phyloP scores from a whole-genome alignment of 2,888 invertebrate species.

The Drosophila infuscata region DNA sequence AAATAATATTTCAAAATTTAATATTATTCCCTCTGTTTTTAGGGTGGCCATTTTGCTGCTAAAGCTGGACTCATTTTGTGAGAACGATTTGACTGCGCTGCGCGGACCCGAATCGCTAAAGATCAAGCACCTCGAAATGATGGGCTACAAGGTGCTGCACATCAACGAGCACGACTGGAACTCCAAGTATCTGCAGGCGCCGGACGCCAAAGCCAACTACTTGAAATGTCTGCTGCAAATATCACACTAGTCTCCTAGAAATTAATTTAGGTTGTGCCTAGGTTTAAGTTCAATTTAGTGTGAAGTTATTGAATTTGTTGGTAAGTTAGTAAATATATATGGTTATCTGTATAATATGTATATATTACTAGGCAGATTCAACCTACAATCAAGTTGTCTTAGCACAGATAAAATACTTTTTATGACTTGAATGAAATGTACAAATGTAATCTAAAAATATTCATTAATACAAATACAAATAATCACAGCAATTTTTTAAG shows the following conservation, averaged over 20 bases:
- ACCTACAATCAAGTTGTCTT: neutral
- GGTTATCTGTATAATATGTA: neutral
- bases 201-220: conserved; percentile 85
- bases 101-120: conserved; percentile 86
- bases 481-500: neutral
- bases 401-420: neutral
- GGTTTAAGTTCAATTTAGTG: conserved; percentile 1
- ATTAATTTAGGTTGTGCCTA: conserved; percentile 9
- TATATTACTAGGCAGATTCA: conserved; percentile 9
- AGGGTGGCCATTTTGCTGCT: conserved; percentile 85
- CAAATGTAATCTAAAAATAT: neutral
- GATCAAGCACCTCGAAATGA: conserved; percentile 87
- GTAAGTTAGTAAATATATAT: neutral
- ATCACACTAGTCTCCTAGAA: conserved; percentile 24
- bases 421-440: neutral
- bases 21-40: neutral
- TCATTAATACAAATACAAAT: neutral
- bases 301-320: conserved; percentile 7
- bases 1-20: neutral
- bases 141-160: conserved; percentile 87
- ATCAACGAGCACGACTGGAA: conserved; percentile 87
- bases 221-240: conserved; percentile 84
- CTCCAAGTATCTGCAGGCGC: conserved; percentile 86
- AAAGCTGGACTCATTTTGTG: conserved; percentile 84
- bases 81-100: conserved; percentile 85